Base-by-base conservation (phyloP, 2,888 invertebrate genomes). In the Lepidochitona cinerea region DNA sequence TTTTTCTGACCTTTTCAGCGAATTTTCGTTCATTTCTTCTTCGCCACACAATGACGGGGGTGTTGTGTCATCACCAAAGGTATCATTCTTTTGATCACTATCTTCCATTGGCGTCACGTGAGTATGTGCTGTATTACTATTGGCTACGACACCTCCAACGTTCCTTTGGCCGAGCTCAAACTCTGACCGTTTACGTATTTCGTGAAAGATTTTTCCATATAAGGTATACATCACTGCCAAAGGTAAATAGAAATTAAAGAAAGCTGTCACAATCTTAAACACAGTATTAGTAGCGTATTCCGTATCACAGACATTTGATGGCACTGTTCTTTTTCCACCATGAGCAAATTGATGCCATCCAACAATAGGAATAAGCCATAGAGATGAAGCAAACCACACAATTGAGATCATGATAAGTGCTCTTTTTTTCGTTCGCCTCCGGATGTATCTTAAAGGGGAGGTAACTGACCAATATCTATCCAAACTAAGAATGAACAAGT, bases 381-480 rank as follows among this genome's bases (percentile, higher is more conserved):
- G 81, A 4, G 89, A 87, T 0, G 92, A 92, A 6, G 90, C 84
- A 23, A 90, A 79, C 92, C 92, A 92, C 7, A 91, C 92, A 18
- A 91, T 76, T 0, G 90, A 89, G 49, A 92, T 92, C 91, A 92
- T 92, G 59, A 91, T 82, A 23, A 92, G 84, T 0, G 92, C 92
- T 23, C 92, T 82, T 72, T 89, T 89, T 75, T 91, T 91, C 4
- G 92, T 92, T 67, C 92, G 80, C 79, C 90, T 89, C 9, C 92
- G 85, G 68, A 92, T 82, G 83, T 92, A 92, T 72, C 90, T 88
- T n/a, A 92, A 83, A 2, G 92, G 92, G 4, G 91, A 88, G 23
- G 91, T 91, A 67, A 92, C 92, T 35, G 92, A 92, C 92, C 92
- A 92, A 83, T 92, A 92, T 26, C 92, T 88, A 75, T 90, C 90